Evolutionary conservation across 2,888 invertebrate genomes (phyloP), one percentile per base, ranked within the genome.

Genomic region (Globia sparganii): DNA sequence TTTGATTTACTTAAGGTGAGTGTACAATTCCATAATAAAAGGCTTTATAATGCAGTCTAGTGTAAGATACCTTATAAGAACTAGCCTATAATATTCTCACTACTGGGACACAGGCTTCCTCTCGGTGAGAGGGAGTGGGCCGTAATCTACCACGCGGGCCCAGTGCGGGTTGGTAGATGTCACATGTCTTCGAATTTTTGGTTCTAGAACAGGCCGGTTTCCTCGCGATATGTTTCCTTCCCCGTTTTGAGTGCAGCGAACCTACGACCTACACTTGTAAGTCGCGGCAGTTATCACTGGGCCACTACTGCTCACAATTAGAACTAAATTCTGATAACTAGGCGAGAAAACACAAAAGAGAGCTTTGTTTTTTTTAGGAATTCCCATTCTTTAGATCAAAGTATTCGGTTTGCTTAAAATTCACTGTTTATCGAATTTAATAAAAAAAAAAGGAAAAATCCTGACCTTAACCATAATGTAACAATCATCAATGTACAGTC

Each of bases 1-100:
- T 62, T 40, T 15, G 9, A n/a, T 25, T 1, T 74, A 0, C 15
- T 75, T 13, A 13, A n/a, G 56, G 75, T 75, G 31, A 62, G 75
- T 53, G 15, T 8, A 61, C 18, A 9, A 61, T 61, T 49, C 3
- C 5, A 13, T 53, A 49, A 5, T 15, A 37, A 72, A 72, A n/a
- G 2, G n/a, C 4, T 31, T 67, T 18, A 3, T 8, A 68, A 21
- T 56, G 8, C n/a, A 40, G 28, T n/a, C 1, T 8, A 37, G 21
- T 21, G 31, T n/a, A 31, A 46, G 13, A 18, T 53, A 34, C 13
- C 2, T 49, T 31, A 31, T 31, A 31, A n/a, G 68, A 56, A 56
- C 21, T 28, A 59, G 11, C 13, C 53, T n/a, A n/a, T 13, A 56
- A 56, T n/a, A 4, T 13, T n/a, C n/a, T 4, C 53, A n/a, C 25